Conservation (phyloP, 23 tunicate species). For the Diplosoma virens region DNA sequence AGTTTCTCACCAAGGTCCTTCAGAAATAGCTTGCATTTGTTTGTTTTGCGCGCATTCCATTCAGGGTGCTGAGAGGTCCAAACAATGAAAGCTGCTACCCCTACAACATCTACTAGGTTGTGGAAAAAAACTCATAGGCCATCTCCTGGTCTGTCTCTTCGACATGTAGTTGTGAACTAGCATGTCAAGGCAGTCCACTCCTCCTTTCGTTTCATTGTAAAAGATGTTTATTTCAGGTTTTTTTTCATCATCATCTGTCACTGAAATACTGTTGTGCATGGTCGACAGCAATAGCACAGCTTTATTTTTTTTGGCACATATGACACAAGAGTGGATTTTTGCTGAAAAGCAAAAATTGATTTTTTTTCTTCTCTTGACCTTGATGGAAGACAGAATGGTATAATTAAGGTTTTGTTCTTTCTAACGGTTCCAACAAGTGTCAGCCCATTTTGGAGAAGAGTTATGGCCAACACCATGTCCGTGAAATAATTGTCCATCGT, state of each 20-base stretch:
- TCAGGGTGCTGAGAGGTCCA: constrained; percentile 28
- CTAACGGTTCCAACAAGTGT: constrained; percentile 11
- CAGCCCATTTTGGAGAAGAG: constrained; percentile 15
- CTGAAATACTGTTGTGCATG: constrained; percentile 9
- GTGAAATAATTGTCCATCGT: constrained; percentile 15
- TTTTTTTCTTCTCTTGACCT: constrained; percentile 12
- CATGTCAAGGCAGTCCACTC: constrained; percentile 30
- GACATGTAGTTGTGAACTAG: constrained; percentile 28
- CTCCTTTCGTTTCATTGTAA: constrained; percentile 22
- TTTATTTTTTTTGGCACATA: constrained; percentile 14
- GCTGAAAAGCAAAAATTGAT: constrained; percentile 14
- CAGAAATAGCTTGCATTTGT: constrained; percentile 22
- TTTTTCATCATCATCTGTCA: constrained; percentile 19
- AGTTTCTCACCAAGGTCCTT: constrained; percentile 21
- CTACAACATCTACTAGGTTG: constrained; percentile 19
- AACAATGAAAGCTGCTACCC: constrained; percentile 21
- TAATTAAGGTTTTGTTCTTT: constrained; percentile 1
- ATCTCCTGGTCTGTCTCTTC: constrained; percentile 20
- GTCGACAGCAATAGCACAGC: constrained; percentile 11
- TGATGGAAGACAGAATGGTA: constrained; percentile 9
- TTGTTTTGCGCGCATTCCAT: constrained; percentile 1
- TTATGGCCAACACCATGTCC: constrained; percentile 3
- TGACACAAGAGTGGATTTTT: constrained; percentile 7
- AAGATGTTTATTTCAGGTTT: constrained; percentile 16
- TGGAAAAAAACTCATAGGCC: constrained; percentile 17